Evolutionary conservation across 2,888 invertebrate species (phyloP), one percentile per base, ranked within the genome.

Genomic region (Siphlonurus alternatus): DNA sequence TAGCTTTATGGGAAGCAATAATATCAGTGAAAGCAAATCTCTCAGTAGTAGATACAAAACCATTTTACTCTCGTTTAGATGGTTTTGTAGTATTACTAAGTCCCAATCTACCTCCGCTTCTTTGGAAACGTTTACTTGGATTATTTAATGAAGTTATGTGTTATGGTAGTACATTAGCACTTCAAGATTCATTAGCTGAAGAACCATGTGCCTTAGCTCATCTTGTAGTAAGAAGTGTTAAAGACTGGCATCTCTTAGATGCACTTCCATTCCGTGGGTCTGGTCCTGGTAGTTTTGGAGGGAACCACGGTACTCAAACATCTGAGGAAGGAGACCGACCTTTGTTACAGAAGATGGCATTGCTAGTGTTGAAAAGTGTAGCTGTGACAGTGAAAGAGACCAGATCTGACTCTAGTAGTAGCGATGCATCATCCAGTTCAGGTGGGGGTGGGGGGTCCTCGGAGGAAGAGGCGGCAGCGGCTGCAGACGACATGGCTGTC

Each of bases 361-460:
- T 93, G n/a, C 76, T 93, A 66, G 89, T 93, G 62, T 76, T 93
- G 2, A 93, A 93, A 77, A 89, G 91, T 24, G 88, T 93, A 51
- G 93, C 93, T 0, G 89, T 93, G 0, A 92, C 90, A 0, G 90
- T 93, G 0, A 92, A 93, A 20, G 93, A 93, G 75, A 91, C 92
- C 70, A 80, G 91, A 63, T 89, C 89, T 67, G 92, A 92, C 74
- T 89, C 90, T 20, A 79, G 79, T 0, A 73, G 73, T 19, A 87
- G 88, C 7, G 91, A 90, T 72, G 89, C 89, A 51, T 91, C 91
- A 0, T 82, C 89, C 59, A 90, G 88, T 68, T 90, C 90, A 0
- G 88, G 88, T 59, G 56, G 56, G 19, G 23, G 53, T n/a, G 64
- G 64, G n/a, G 61, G 59, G 5, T 59, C 59, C 5, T 88, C 89